Evolutionary conservation across 2,888 invertebrate species (phyloP).

Genomic region (Nematopogon swammerdamellus): DNA sequence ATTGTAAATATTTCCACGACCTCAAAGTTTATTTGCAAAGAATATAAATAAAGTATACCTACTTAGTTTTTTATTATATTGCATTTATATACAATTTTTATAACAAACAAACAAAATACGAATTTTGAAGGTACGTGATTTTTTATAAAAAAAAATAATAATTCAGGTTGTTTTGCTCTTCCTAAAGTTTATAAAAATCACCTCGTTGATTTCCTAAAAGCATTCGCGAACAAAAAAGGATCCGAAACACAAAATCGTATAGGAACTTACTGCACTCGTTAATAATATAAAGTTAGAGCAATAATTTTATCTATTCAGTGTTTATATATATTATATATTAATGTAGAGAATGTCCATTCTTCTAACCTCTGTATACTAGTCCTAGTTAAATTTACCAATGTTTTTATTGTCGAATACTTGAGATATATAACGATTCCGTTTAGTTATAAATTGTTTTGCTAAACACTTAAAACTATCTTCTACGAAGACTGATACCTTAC

Average conservation of each 20-base stretch:
- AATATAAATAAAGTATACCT: not conserved
- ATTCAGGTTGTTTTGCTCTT: not conserved
- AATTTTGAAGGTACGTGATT: not conserved
- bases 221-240: not conserved
- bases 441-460: not conserved
- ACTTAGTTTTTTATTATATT: not conserved
- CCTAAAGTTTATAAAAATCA: not conserved
- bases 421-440: not conserved
- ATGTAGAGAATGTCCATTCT: slow-evolving; percentile 1
- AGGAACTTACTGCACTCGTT: slow-evolving; percentile 27
- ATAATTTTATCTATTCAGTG: slow-evolving; percentile 33
- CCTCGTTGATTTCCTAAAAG: not conserved
- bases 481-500: not conserved
- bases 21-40: not conserved
- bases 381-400: not conserved
- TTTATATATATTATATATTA: slow-evolving; percentile 10
- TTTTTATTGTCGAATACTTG: not conserved
- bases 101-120: not conserved
- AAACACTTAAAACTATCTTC: not conserved
- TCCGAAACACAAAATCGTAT: not conserved
- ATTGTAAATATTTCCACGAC: not conserved
- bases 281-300: slow-evolving; percentile 36
- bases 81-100: not conserved
- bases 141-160: not conserved
- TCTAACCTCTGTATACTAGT: not conserved